phyloP scores from a whole-genome alignment of 2,888 invertebrate genomes.

The Prosapia bicincta region DNA sequence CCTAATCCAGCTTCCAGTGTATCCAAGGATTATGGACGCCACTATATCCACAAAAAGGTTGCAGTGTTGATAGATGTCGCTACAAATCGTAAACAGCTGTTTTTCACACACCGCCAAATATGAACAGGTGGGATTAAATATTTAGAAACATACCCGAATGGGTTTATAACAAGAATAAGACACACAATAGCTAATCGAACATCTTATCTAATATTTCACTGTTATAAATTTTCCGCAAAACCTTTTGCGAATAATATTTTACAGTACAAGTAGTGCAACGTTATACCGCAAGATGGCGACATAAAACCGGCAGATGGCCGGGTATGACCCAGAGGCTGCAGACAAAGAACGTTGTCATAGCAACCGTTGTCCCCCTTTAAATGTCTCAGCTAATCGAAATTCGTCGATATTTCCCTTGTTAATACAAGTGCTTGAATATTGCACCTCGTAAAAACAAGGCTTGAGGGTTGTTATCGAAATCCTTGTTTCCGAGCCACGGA shows the following conservation, averaged over 20 bases:
- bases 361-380: slow-evolving; percentile 9
- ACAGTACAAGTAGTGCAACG: background rate
- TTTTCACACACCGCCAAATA: background rate
- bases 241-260: background rate
- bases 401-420: slow-evolving; percentile 18
- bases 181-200: too few species aligned
- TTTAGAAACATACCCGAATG: background rate
- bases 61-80: background rate
- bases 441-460: slow-evolving; percentile 4
- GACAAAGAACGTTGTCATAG: slow-evolving; percentile 10
- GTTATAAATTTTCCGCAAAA: too few species aligned
- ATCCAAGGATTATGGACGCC: background rate
- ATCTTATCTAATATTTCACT: too few species aligned
- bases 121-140: background rate
- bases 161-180: too few species aligned
- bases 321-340: background rate
- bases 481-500: too few species aligned
- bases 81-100: background rate
- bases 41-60: background rate
- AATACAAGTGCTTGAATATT: slow-evolving; percentile 23
- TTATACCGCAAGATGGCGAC: slow-evolving; percentile 8
- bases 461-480: background rate
- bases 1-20: background rate
- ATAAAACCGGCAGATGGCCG: slow-evolving; percentile 10
- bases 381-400: background rate